These are phyloP conservation scores for Drosophila demipolita DNA, from an alignment of 2,888 invertebrate species.

Conservation along the genomic window DNA sequence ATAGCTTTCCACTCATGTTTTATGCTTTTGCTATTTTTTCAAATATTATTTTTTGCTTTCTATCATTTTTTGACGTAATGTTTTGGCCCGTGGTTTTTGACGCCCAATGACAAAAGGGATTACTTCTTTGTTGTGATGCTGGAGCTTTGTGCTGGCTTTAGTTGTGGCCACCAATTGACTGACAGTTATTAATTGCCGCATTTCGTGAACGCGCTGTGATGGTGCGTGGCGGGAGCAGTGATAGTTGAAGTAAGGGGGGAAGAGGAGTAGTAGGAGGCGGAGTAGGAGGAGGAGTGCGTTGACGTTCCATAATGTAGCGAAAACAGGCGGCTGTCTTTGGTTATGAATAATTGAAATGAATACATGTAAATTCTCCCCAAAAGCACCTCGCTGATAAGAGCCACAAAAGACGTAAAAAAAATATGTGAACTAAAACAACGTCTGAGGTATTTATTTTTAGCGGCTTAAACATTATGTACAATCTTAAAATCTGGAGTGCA, in stretches of 20 bases:
- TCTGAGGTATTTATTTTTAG: slow-evolving; percentile 67
- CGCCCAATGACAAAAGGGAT: slow-evolving; percentile 73
- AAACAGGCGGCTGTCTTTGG: slow-evolving; percentile 35
- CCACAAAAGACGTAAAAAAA: slow-evolving; percentile 7
- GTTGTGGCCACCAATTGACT: slow-evolving; percentile 67
- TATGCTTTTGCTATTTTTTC: slow-evolving; percentile 24
- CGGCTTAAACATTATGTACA: slow-evolving; percentile 62
- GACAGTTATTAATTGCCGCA: slow-evolving; percentile 75
- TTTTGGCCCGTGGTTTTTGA: slow-evolving; percentile 55
- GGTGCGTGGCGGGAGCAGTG: slow-evolving; percentile 21
- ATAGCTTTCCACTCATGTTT: slow-evolving; percentile 40
- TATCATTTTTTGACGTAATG: slow-evolving; percentile 67
- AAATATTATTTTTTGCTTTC: slow-evolving; percentile 40
- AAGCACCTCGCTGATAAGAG: slow-evolving; percentile 35
- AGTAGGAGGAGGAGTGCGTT: slow-evolving; percentile 13
- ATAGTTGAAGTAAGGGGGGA: not conserved
- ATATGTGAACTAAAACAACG: slow-evolving; percentile 36
- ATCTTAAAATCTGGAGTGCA: slow-evolving; percentile 41
- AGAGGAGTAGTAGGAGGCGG: too few species aligned
- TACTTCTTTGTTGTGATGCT: slow-evolving; percentile 66
- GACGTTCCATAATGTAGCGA: slow-evolving; percentile 51
- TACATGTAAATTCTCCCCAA: slow-evolving; percentile 44
- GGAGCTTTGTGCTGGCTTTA: slow-evolving; percentile 43
- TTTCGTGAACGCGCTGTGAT: slow-evolving; percentile 55
- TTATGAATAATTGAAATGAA: slow-evolving; percentile 57